These are phyloP conservation scores for Odontomyia ornata DNA, from an alignment of 2,888 invertebrate species.

Conservation along the genomic window DNA sequence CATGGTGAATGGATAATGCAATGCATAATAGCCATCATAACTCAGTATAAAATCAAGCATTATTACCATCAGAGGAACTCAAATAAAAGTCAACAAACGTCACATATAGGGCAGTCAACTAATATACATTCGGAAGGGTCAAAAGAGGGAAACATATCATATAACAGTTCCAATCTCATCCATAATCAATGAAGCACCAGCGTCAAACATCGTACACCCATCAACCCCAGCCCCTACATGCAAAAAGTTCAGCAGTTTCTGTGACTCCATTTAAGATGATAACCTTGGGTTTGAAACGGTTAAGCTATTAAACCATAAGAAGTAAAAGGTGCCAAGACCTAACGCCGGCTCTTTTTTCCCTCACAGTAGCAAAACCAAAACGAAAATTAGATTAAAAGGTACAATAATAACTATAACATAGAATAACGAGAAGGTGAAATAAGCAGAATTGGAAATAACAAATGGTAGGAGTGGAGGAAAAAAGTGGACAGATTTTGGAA, in stretches of 20 bases:
- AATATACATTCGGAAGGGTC: neutral
- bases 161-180: slow-evolving; percentile 9
- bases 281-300: too few relatives aligned
- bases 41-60: slow-evolving; percentile 14
- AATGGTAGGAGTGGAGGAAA: too few relatives aligned
- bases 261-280: slow-evolving; percentile 52
- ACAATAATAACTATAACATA: too few relatives aligned
- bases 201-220: slow-evolving; percentile 28
- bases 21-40: slow-evolving; percentile 15
- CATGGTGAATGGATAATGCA: neutral
- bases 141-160: slow-evolving; percentile 19
- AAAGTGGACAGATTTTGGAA: too few relatives aligned
- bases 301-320: too few relatives aligned
- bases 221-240: slow-evolving; percentile 47
- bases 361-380: too few relatives aligned
- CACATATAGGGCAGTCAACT: slow-evolving; percentile 17
- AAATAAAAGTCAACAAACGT: slow-evolving; percentile 28
- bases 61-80: slow-evolving; percentile 34
- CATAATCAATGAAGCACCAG: slow-evolving; percentile 20
- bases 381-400: too few relatives aligned
- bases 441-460: too few relatives aligned
- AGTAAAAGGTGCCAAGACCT: too few relatives aligned
- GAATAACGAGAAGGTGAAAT: too few relatives aligned
- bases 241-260: slow-evolving; percentile 45
- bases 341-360: too few relatives aligned